Base-by-base conservation (phyloP, 2,888 invertebrate species). In the Erpobdella octoculata region DNA sequence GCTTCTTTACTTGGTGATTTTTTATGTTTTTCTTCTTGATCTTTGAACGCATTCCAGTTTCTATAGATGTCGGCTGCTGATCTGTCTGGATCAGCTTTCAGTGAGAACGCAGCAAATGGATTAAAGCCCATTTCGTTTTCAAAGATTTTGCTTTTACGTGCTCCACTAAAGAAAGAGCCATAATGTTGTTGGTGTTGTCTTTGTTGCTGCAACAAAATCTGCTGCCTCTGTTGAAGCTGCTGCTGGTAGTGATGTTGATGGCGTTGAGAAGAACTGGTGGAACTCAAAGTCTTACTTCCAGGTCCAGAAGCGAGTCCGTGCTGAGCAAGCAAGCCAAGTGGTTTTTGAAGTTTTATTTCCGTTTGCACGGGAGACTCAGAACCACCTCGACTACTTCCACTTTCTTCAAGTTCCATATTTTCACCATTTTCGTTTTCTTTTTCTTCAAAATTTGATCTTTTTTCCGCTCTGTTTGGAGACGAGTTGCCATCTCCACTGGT, bases 401-500 rank as follows among this genome's bases (percentile, higher is more conserved):
- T 70, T 31, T 37, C 72, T 5, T 46, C 31, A 80, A 76, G 71
- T 77, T 78, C 73, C 77, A 38, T 78, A 76, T 69, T 79, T 73
- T 25, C 79, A 73, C 73, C 79, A 78, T 69, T 79, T 79, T 28
- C 33, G 28, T 31, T 9, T 6, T 48, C 38, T 48, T 68, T 41
- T 4, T 58, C 67, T 28, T 41, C 67, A 21, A 53, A 28, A 28
- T 53, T 53, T 21, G 21, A 25, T 53, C 53, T 53, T 28, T 53
- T 53, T 28, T 53, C 28, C 53, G 21, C 53, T 53, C 53, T 53
- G 21, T 53, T 28, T 28, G 21, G 53, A 12, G 53, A 28, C 6
- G 53, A 53, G 21, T n/a, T 28, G n/a, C n/a, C n/a, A 6, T 53
- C 53, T 8, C 28, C 28, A 28, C 53, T 53, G 21, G 53, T 53